Conservation (phyloP, 2,113 vertebrate species). For the Hippopotamus amphibius region DNA sequence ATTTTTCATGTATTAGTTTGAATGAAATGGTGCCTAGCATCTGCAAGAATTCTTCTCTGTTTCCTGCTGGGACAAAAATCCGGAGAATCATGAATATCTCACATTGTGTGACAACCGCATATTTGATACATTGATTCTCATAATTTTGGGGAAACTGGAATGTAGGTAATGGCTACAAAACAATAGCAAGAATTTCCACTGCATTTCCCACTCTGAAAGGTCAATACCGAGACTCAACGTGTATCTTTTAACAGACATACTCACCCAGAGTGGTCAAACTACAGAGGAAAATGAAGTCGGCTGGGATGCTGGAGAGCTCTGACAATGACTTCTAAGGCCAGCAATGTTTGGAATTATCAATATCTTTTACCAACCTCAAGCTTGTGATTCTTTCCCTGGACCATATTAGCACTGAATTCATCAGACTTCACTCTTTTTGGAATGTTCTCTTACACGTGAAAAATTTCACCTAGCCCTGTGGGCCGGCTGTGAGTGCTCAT, state of each 20-base stretch:
- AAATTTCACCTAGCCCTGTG: background rate
- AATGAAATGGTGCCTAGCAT: background rate
- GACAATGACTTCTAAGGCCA: background rate
- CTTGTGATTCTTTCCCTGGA: background rate
- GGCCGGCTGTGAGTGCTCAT: background rate
- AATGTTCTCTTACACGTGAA: background rate
- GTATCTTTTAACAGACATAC: background rate
- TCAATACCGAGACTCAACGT: background rate
- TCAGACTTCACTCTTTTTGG: background rate
- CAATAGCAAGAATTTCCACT: background rate
- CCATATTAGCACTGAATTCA: background rate
- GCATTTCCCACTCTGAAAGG: background rate
- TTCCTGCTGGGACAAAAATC: background rate
- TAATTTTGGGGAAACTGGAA: background rate
- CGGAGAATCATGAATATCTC: background rate
- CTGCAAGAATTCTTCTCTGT: background rate
- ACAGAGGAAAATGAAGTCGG: background rate
- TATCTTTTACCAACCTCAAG: background rate
- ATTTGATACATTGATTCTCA: too few species aligned
- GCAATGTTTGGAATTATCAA: background rate
- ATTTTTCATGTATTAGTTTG: background rate
- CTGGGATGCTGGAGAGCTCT: background rate
- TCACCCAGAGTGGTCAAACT: background rate
- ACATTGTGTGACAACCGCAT: accelerated
- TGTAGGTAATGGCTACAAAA: background rate